Evolutionary conservation across 2,888 invertebrate species (phyloP).

Genomic region (Catocala nupta): DNA sequence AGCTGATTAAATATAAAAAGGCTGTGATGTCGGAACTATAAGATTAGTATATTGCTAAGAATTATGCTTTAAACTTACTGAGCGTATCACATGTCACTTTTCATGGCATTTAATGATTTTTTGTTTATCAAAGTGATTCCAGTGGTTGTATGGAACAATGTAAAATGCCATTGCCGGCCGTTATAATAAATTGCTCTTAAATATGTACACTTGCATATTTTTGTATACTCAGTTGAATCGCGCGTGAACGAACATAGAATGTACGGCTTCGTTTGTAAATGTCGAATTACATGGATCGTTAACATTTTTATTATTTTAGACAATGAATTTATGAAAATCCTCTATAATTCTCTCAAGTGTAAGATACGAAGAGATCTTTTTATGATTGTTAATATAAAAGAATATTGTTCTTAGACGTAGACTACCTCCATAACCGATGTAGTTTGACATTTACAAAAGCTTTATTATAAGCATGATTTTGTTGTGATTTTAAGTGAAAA

Average conservation of each 20-base stretch:
- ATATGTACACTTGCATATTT: conserved; percentile 43
- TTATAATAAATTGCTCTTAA: conserved; percentile 24
- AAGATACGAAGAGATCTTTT: neutral
- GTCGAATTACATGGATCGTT: conserved; percentile 33
- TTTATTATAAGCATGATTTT: conserved; percentile 59
- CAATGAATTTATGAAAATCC: conserved; percentile 1
- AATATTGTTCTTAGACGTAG: neutral
- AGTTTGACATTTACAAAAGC: conserved; percentile 56
- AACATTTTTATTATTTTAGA: neutral
- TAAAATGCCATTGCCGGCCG: conserved; percentile 3
- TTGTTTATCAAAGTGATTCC: no score
- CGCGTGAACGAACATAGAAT: conserved; percentile 35
- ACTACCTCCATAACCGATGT: conserved; percentile 5
- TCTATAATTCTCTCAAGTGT: conserved; percentile 4
- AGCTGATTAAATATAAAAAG: conserved; percentile 20
- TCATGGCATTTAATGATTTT: no score
- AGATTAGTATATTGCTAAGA: conserved; percentile 23
- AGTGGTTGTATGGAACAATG: conserved; percentile 17
- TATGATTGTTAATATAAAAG: neutral
- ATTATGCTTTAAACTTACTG: conserved; percentile 8
- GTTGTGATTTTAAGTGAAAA: conserved; percentile 71
- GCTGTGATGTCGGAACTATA: conserved; percentile 23
- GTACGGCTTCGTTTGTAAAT: conserved; percentile 34
- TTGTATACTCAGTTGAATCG: conserved; percentile 40
- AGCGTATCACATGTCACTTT: no score